These are phyloP conservation scores for Zaprionus obscuricornis DNA, from an alignment of 2,888 invertebrate genomes.

Conservation along the genomic window DNA sequence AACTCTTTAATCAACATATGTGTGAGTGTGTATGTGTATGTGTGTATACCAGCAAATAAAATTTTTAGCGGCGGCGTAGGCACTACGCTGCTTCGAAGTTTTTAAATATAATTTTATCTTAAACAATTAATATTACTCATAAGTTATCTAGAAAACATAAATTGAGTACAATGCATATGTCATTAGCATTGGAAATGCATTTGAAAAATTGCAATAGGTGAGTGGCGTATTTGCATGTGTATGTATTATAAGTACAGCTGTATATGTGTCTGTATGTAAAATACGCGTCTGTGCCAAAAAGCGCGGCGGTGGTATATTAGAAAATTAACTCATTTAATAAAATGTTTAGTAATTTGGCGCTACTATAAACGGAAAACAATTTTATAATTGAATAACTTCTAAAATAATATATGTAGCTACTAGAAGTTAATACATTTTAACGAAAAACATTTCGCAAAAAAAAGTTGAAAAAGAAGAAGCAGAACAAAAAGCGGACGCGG, in stretches of 20 bases:
- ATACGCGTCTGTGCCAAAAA: conserved; percentile 55
- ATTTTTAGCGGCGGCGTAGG: conserved; percentile 67
- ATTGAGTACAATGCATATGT: conserved; percentile 3
- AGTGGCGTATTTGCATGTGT: conserved; percentile 31
- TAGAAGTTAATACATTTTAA: too few species aligned
- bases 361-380: neutral
- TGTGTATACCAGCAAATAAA: conserved; percentile 72
- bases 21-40: conserved; percentile 29
- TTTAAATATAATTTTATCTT: conserved; percentile 6
- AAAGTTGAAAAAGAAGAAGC: conserved; percentile 36
- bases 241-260: neutral
- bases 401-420: neutral
- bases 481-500: conserved; percentile 27
- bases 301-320: conserved; percentile 46
- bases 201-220: conserved; percentile 50
- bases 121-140: conserved; percentile 7
- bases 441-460: conserved; percentile 4
- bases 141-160: conserved; percentile 1
- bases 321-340: conserved; percentile 35
- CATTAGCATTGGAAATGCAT: conserved; percentile 15
- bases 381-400: neutral
- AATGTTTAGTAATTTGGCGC: neutral
- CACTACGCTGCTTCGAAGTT: conserved; percentile 18
- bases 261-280: conserved; percentile 10
- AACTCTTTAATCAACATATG: too few species aligned